Percentiles rank a stretch among this genome's conserved stretches.
phyloP scores from a whole-genome alignment of 2,888 invertebrate species.

The Eustalomyia histrio region DNA sequence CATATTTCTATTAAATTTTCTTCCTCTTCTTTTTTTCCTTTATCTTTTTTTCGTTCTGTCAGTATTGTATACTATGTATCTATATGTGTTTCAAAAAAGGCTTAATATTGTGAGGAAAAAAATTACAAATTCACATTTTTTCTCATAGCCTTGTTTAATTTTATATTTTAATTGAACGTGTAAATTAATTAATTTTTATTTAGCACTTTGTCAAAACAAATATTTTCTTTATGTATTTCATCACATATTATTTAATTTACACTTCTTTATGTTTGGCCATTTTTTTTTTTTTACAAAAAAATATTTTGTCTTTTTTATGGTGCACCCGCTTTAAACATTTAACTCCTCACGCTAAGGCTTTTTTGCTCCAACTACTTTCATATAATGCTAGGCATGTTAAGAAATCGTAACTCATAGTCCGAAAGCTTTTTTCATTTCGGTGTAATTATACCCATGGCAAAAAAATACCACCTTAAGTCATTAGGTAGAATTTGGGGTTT shows the following conservation, averaged over 20 bases:
- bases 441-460: slow-evolving; percentile 24
- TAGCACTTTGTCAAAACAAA: background rate
- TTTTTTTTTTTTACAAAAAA: slow-evolving; percentile 3
- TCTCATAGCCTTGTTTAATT: slow-evolving; percentile 47
- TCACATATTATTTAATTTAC: background rate
- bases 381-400: slow-evolving; percentile 60
- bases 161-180: slow-evolving; percentile 10
- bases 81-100: slow-evolving; percentile 61
- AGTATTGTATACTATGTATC: slow-evolving; percentile 69
- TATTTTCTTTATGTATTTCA: slow-evolving; percentile 9
- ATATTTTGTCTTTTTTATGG: slow-evolving; percentile 26
- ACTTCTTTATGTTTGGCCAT: slow-evolving; percentile 22
- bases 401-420: slow-evolving; percentile 62
- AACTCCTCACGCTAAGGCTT: slow-evolving; percentile 76
- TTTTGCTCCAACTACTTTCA: slow-evolving; percentile 76
- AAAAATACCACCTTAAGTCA: too few species aligned
- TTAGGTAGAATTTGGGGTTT: too few species aligned
- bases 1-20: slow-evolving; percentile 11
- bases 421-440: slow-evolving; percentile 71
- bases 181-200: slow-evolving; percentile 3
- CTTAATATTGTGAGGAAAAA: slow-evolving; percentile 51
- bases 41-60: slow-evolving; percentile 49
- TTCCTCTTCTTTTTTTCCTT: slow-evolving; percentile 37
- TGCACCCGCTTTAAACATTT: too few species aligned
- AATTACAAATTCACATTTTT: slow-evolving; percentile 55